These are phyloP conservation scores for Heliornis fulica DNA, from an alignment of 2,113 vertebrate species.

Conservation along the genomic window DNA sequence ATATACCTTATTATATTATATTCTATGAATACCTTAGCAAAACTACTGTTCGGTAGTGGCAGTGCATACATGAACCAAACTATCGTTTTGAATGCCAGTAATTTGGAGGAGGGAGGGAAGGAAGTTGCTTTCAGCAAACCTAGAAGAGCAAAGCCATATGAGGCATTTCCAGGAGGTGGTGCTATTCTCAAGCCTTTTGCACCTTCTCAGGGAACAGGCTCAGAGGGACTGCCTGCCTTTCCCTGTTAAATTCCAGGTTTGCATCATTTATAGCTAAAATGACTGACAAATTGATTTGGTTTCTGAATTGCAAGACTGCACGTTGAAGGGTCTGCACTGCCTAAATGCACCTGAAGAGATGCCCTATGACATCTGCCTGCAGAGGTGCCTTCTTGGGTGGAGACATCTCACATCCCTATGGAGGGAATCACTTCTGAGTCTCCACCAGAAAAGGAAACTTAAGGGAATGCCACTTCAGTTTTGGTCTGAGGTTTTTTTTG, in stretches of 20 bases:
- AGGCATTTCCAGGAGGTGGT: conserved; percentile 38
- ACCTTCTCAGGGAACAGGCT: neutral
- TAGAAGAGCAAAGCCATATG: neutral
- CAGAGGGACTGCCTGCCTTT: neutral
- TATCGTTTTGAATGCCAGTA: neutral
- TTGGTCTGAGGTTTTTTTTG: neutral
- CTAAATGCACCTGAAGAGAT: neutral
- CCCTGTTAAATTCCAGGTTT: neutral
- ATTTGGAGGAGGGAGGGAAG: fast-evolving
- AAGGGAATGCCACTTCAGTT: neutral
- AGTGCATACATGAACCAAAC: fast-evolving
- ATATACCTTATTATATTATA: too few relatives aligned
- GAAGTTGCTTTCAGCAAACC: fast-evolving
- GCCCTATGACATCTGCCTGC: neutral
- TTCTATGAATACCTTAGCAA: neutral
- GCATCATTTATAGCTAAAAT: neutral
- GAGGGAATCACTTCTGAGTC: neutral
- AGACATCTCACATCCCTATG: fast-evolving
- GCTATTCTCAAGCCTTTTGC: conserved; percentile 25
- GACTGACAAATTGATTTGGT: neutral
- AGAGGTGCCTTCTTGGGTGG: neutral
- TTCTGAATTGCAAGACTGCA: neutral
- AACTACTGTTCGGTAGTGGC: neutral
- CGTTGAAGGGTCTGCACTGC: neutral
- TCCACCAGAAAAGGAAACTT: neutral